Percentiles rank a stretch among this genome's conserved stretches.
These are phyloP conservation scores for Heliothis virescens DNA, from an alignment of 1,140 invertebrate species.

Conservation along the genomic window DNA sequence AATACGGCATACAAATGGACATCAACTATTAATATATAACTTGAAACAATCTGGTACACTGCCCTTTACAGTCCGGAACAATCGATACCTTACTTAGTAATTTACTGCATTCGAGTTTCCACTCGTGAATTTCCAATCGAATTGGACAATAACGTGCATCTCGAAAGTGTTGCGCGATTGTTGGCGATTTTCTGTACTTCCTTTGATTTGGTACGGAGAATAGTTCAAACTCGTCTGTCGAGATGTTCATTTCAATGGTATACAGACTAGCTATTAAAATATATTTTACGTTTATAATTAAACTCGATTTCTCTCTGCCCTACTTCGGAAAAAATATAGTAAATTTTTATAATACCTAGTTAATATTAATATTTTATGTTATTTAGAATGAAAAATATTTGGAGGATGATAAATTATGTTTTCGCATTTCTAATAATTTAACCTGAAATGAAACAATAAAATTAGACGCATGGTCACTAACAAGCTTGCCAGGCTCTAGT, in stretches of 20 bases:
- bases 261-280: no score
- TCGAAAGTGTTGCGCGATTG: constrained; percentile 37
- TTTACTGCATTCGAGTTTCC: constrained; percentile 61
- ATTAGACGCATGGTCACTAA: no score
- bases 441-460: no score
- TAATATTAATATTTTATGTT: no score
- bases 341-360: no score
- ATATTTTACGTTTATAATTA: no score
- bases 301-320: no score
- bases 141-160: constrained; percentile 49
- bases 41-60: constrained; percentile 71
- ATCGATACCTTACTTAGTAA: constrained; percentile 68
- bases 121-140: constrained; percentile 58
- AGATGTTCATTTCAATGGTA: not conserved
- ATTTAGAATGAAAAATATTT: no score
- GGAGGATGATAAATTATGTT: no score
- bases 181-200: not conserved
- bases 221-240: not conserved
- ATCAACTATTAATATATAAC: constrained; percentile 73
- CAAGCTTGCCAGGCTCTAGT: no score
- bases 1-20: constrained; percentile 41
- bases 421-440: no score
- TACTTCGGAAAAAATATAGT: no score
- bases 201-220: constrained; percentile 39
- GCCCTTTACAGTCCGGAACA: constrained; percentile 67